Evolutionary conservation across 92 coral and sea anemone species (phyloP), one percentile per base, ranked within the genome.

Genomic region (Desmophyllum pertusum): DNA sequence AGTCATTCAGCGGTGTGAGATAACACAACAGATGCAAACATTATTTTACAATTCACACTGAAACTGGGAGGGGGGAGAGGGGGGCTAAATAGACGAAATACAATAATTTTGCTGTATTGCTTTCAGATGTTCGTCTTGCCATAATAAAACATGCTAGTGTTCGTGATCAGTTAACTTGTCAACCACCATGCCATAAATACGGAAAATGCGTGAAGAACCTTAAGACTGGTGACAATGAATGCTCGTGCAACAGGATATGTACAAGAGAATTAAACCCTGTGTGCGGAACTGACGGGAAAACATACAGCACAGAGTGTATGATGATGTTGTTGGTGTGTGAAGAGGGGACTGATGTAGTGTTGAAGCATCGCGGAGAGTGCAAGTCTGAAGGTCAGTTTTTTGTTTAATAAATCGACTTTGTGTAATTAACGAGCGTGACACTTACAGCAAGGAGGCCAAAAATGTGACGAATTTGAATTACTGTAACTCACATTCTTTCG

Each of bases 201-300:
- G 72, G 72, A 17, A 33, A 33, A 3, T 66, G 72, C 15, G 43
- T 66, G 43, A 66, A 66, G 72, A 36, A 66, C 41, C 64, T 2
- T 7, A 3, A n/a, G 31, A 25, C 64, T 57, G 64, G 64, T 57
- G 64, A n/a, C 1, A 57, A 25, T 15, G 64, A 57, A 57, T 57
- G 64, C 23, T 19, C 83, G 5, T 88, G 91, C 45, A 39, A 9
- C 15, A 71, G 92, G 30, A 19, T 48, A 1, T 89, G 89, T 50
- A 79, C 86, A 18, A 64, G 86, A n/a, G 75, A 78, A 59, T 84
- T 78, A 68, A n/a, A 55, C 8, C 92, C 92, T 41, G 92, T 89
- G 17, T 89, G 92, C 33, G 89, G 92, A 41, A 84, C 92, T 21
- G 92, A 89, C 43, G 68, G 79, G 6, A 80, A 85, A 40, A 85